Evolutionary conservation across 2,113 vertebrate genomes (phyloP), one percentile per base, ranked within the genome.

Genomic region (Tenrec ecaudatus): DNA sequence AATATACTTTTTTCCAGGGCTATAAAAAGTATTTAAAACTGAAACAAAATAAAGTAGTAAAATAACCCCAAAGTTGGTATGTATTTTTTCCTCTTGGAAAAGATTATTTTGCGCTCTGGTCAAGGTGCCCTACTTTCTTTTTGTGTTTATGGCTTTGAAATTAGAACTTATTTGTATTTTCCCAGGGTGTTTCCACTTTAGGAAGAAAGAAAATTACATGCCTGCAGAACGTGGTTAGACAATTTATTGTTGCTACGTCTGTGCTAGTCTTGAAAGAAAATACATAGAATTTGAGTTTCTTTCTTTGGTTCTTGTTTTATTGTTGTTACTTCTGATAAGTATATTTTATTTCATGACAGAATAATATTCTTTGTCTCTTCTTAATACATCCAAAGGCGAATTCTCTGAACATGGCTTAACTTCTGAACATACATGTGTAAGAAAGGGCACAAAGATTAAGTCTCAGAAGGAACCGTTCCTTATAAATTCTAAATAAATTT

Each of bases 221-320:
- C 93, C 90, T 98, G 87, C 91, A 88, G 91, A 86, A 47, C 90
- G 89, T 92, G 95, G 69, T 77, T 95, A 81, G 78, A 95, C 96
- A 94, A 97, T 97, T 98, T 97, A 97, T 98, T 98, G 96, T 97
- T 98, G 97, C 98, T 98, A 96, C 95, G 96, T 98, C 98, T 98
- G 33, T 90, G 92, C 66, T 71, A 29, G 62, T 80, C 58, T 84
- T 96, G 79, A 89, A 95, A 97, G 71, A 66, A 94, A 92, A 91
- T 73, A 91, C 82, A 85, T 66, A 91, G 82, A 93, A 66, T 91
- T 95, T 53, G 25, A 93, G 27, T 86, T 57, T 81, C 11, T 36
- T 84, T 71, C 38, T 38, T 86, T 43, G 57, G 3, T 60, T 60
- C 58, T 38, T 68, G 17, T 31, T 53, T 53, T 53, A 53, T 12